phyloP scores from a whole-genome alignment of 2,113 vertebrate species.

The Cavia aperea region DNA sequence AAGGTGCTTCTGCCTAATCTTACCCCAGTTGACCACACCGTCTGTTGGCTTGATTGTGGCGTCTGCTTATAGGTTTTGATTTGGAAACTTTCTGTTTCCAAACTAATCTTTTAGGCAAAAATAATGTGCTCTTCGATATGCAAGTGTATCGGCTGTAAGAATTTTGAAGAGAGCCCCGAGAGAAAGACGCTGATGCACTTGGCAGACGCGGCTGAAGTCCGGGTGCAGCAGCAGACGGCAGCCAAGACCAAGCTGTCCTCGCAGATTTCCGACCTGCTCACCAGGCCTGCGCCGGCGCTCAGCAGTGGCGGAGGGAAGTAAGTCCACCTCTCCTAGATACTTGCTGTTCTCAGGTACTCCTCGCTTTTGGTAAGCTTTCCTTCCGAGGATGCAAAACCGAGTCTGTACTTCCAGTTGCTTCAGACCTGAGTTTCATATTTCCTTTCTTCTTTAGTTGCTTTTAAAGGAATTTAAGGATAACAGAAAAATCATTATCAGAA shows the following conservation, averaged over 20 bases:
- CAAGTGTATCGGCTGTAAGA: conserved; percentile 98
- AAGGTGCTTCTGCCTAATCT: background rate
- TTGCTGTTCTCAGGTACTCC: accelerated
- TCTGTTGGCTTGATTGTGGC: background rate
- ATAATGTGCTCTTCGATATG: conserved; percentile 99
- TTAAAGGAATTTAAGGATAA: conserved; percentile 19
- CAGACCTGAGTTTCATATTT: background rate
- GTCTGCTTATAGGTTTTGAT: conserved; percentile 37
- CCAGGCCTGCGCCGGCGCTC: conserved; percentile 86
- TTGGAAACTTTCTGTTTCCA: conserved; percentile 26
- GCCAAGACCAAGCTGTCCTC: conserved; percentile 98
- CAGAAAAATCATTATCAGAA: background rate
- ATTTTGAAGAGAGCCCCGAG: conserved; percentile 98
- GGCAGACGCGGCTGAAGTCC: conserved; percentile 95
- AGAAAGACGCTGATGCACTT: conserved; percentile 98
- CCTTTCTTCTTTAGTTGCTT: conserved; percentile 6
- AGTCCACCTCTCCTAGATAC: conserved; percentile 43
- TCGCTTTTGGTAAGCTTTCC: background rate
- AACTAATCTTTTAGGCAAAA: conserved; percentile 84
- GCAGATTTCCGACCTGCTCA: conserved; percentile 96
- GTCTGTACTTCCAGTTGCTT: background rate
- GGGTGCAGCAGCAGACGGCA: conserved; percentile 96
- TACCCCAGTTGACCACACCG: background rate
- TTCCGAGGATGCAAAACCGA: background rate
- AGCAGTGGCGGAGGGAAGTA: conserved; percentile 92